Conservation (phyloP, 2,888 invertebrate genomes). For the Tenodera sinensis region DNA sequence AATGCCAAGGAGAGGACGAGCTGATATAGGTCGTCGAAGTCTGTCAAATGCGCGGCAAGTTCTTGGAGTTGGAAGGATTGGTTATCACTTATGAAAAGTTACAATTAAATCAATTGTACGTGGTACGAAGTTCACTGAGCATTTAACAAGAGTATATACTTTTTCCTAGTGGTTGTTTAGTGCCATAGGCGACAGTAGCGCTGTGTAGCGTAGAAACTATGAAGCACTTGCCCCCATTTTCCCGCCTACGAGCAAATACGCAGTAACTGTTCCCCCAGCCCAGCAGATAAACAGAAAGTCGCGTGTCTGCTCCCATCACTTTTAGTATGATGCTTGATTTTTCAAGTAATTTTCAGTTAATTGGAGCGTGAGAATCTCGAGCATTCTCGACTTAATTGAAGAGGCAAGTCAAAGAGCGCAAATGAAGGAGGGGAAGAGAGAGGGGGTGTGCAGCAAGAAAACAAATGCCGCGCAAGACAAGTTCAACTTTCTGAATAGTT, state of each 20-base stretch:
- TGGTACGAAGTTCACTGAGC: too few species aligned
- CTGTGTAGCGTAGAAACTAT: too few species aligned
- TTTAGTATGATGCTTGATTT: constrained; percentile 15
- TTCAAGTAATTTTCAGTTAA: constrained; percentile 19
- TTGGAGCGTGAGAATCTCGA: constrained; percentile 20
- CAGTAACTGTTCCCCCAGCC: background rate
- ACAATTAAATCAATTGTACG: too few species aligned
- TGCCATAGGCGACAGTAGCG: too few species aligned
- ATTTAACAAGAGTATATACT: too few species aligned
- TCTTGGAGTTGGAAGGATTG: too few species aligned
- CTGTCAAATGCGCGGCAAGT: too few species aligned
- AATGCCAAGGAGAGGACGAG: too few species aligned
- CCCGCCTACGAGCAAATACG: background rate
- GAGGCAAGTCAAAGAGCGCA: constrained; percentile 7
- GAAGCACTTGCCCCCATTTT: too few species aligned
- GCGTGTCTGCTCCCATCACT: background rate
- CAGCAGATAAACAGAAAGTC: background rate
- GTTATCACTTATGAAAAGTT: too few species aligned
- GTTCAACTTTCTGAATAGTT: background rate
- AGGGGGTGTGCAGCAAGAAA: background rate
- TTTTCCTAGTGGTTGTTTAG: too few species aligned
- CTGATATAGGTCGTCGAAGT: too few species aligned
- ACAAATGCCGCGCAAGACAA: background rate
- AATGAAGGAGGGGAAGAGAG: background rate
- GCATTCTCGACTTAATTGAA: constrained; percentile 21